Percentiles rank a stretch among this genome's conserved stretches.
Conservation (phyloP, 2,888 invertebrate genomes). For the Lepeophtheirus nordmannii region DNA sequence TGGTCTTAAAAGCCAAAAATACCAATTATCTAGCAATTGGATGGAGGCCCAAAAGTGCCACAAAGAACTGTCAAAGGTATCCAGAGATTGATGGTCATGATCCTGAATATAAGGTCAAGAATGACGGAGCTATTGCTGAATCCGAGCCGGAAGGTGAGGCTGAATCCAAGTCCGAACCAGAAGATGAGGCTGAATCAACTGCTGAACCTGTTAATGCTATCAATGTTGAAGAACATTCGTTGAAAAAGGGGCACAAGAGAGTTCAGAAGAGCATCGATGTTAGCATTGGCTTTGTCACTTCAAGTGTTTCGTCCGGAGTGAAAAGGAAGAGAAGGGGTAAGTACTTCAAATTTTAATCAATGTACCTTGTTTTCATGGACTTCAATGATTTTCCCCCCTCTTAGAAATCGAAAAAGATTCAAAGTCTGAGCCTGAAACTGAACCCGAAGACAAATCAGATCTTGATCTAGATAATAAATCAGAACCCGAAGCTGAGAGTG, state of each 20-base stretch:
- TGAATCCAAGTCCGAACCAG: conserved; percentile 31
- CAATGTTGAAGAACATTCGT: conserved; percentile 5
- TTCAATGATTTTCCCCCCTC: background rate
- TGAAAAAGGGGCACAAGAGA: background rate
- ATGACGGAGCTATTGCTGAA: background rate
- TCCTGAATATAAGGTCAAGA: background rate
- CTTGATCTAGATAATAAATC: conserved; percentile 9
- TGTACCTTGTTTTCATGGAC: background rate
- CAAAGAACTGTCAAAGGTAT: conserved; percentile 61
- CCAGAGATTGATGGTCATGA: conserved; percentile 43
- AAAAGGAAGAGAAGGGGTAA: conserved; percentile 3
- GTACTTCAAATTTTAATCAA: background rate
- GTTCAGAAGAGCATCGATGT: conserved; percentile 21
- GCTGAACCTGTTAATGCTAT: conserved; percentile 31
- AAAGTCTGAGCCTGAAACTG: background rate
- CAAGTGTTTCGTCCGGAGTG: background rate
- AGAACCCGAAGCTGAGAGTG: background rate
- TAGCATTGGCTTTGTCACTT: conserved; percentile 14
- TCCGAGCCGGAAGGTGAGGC: conserved; percentile 20
- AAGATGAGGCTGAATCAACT: conserved; percentile 31
- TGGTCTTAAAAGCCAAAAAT: conserved; percentile 70
- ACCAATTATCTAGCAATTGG: conserved; percentile 75
- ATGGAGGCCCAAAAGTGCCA: conserved; percentile 58
- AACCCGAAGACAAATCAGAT: too few relatives aligned
- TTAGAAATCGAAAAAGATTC: background rate